Base-by-base conservation (phyloP, 2,888 invertebrate genomes). In the Drosophila prostipennis region DNA sequence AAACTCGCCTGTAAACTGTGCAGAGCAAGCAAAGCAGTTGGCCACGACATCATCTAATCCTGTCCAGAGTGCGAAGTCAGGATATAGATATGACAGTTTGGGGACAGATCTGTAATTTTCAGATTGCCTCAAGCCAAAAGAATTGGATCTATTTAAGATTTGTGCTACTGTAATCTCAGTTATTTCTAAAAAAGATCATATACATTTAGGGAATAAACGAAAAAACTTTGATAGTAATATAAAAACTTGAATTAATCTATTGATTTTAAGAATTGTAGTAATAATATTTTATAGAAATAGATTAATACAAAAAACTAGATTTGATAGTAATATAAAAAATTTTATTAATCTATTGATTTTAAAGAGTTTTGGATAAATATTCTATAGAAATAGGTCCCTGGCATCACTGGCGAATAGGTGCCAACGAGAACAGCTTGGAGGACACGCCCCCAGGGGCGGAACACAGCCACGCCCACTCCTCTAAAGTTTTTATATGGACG, bases 1-100 rank as follows among this genome's bases (percentile, higher is more conserved):
- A 43, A 32, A 11, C 36, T 70, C 70, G 40, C 13, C 64, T 56
- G 52, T 52, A 60, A 72, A 52, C 64, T 63, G 55, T 42, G 46
- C 19, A 26, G 39, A 16, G 39, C 53, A 40, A 40, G 13, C 43
- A 26, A 29, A 46, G 5, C 26, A 45, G 14, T 6, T 19, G n/a
- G n/a, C n/a, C n/a, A 19, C 19, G 19, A 19, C 39, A n/a, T 3
- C 5, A 11, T 39, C 57, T 57, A 51, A 57, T 57, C 57, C 57
- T 51, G 51, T 29, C 19, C 39, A 57, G 57, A 10, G n/a, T 16
- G 19, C 8, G 26, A 26, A 26, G 26, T 0, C 2, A 2, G 2
- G 23, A 7, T 6, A n/a, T 26, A 43, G 45, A 45, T 2, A 46
- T 46, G 29, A 0, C 10, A 10, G 14, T 2, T 14, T 26, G 2